Percentiles rank a stretch among this genome's conserved stretches.
phyloP scores from a whole-genome alignment of 1,140 invertebrate genomes.

The Lutraria rhynchaena region DNA sequence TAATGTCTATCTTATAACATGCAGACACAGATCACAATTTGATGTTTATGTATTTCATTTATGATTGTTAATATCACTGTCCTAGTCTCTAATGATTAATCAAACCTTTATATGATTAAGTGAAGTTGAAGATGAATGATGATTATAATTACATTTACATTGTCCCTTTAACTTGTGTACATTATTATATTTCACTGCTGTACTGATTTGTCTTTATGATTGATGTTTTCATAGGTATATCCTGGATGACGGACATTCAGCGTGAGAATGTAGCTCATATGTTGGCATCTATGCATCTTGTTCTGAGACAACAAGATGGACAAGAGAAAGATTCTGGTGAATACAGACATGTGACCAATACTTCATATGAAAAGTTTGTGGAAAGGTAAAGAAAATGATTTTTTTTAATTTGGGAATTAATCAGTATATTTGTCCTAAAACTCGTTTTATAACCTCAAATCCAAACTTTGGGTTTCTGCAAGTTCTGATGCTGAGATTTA shows the following conservation, averaged over 20 bases:
- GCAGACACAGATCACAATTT: too few relatives aligned
- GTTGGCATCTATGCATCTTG: conserved; percentile 82
- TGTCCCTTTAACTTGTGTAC: background rate
- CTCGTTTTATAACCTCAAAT: too few relatives aligned
- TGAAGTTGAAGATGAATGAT: background rate
- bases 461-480: too few relatives aligned
- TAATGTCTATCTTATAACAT: too few relatives aligned
- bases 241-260: conserved; percentile 77
- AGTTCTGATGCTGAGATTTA: too few relatives aligned
- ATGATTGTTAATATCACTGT: too few relatives aligned
- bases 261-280: conserved; percentile 81
- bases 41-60: too few relatives aligned
- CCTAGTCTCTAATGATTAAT: too few relatives aligned
- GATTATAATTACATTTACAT: background rate
- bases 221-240: conserved; percentile 64
- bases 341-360: conserved; percentile 80
- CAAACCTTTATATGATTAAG: too few relatives aligned
- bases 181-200: background rate
- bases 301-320: conserved; percentile 80
- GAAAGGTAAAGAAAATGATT: conserved; percentile 80
- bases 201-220: too few relatives aligned
- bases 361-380: conserved; percentile 81
- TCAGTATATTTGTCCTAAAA: too few relatives aligned
- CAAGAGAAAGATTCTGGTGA: conserved; percentile 77
- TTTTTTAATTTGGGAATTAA: too few relatives aligned